Percentiles rank a stretch among this genome's conserved stretches.
These are phyloP conservation scores for Pemphigus obesinymphae DNA, from an alignment of 1,140 invertebrate species.

Conservation along the genomic window DNA sequence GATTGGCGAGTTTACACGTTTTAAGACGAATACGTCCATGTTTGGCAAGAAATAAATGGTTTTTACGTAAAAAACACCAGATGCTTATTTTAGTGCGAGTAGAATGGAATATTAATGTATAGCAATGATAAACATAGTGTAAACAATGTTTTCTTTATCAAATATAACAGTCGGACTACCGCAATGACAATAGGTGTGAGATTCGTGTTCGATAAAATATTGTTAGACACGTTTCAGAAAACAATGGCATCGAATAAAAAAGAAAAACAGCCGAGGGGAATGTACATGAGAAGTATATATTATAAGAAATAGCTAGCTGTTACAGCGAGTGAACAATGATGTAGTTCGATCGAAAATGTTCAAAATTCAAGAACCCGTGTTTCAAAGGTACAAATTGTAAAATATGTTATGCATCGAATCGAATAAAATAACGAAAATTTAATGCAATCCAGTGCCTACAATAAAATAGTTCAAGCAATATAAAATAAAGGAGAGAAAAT, in stretches of 20 bases:
- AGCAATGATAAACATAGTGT: no score
- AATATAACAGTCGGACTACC: neutral
- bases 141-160: no score
- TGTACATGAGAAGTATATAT: neutral
- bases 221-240: neutral
- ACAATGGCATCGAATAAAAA: neutral
- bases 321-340: neutral
- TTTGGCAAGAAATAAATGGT: neutral
- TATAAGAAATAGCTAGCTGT: neutral
- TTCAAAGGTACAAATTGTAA: neutral
- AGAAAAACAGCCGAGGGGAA: neutral
- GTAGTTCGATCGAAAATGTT: neutral
- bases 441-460: neutral
- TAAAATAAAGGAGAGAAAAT: neutral
- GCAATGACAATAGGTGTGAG: neutral
- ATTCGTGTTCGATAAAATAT: neutral
- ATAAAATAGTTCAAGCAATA: neutral
- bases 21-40: neutral
- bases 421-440: constrained; percentile 16
- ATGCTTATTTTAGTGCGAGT: neutral
- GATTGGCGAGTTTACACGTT: neutral
- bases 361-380: constrained; percentile 6
- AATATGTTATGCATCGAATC: constrained; percentile 14
- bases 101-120: neutral
- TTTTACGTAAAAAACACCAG: neutral